Base-by-base conservation (phyloP, 1,140 invertebrate genomes). In the Habropoda laboriosa region DNA sequence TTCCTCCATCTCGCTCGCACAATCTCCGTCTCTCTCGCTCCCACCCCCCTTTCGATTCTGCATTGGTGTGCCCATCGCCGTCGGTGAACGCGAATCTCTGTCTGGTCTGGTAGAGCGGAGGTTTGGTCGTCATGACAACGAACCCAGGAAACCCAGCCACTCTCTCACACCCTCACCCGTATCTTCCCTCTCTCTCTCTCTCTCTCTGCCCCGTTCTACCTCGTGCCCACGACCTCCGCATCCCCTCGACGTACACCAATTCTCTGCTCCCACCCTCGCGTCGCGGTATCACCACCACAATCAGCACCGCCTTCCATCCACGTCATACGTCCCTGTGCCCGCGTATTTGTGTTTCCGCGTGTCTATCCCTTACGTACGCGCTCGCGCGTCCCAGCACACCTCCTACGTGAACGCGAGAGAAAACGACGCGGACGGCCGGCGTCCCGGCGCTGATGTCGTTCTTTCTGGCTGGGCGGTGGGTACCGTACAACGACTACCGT, bases 71-170 rank as follows among this genome's bases (percentile, higher is more conserved):
- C 85, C 40, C 63, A 40, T 73, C 72, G 51, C 78, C 45, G 81
- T 79, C 86, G 87, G 85, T 86, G 90, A 85, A 63, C 88, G 90
- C 90, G 92, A 92, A 91, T 92, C 91, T 92, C 92, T 89, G 91
- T 92, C 90, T 92, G 87, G 87, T 91, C 86, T 90, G 90, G 85
- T 83, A 89, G 79, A 86, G 88, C 89, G 87, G 87, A 89, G 90
- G 88, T 90, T 82, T 80, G 85, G 92, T 93, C 86, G 89, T 73
- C 92, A 93, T 93, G 85, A 89, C 90, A 89, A 93, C 92, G 81
- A 86, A 92, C 90, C 92, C 92, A 92, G 92, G 90, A 92, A 93
- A 92, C 90, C 91, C 92, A 90, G 91, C 87, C 87, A 81, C 85
- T 86, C 77, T 83, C 85, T 83, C 81, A 71, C 70, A 75, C 82